Base-by-base conservation (phyloP, 2,888 invertebrate species). In the Temnothorax unifasciatus region DNA sequence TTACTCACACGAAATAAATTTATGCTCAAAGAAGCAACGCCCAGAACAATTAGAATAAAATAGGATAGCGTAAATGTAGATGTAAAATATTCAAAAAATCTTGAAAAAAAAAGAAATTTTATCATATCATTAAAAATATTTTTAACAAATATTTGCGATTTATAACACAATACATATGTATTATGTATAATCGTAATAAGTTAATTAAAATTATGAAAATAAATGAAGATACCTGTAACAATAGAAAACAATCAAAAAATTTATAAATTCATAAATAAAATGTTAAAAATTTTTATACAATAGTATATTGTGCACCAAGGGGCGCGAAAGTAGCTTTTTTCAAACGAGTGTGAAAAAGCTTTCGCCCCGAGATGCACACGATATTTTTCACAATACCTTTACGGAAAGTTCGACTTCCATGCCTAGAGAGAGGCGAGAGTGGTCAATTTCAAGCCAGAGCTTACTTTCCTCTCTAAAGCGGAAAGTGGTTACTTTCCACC, bases 1-100 rank as follows among this genome's bases (percentile, higher is more conserved):
- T 64, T 82, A 86, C 87, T 88, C 52, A 87, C 88, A 25, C 54
- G 54, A 6, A 59, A 52, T 29, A 87, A 57, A 3, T 83, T 77
- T 1, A 82, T 5, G 47, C 64, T 86, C 11, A 82, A 25, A 5
- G n/a, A 59, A 41, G 18, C 18, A 8, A 86, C 64, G 0, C 83
- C 87, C 11, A 87, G 34, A 8, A 11, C 0, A 1, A 69, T 11
- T 54, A 88, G n/a, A 11, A 85, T 0, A 8, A 85, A 61, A 38
- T 88, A 88, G 0, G 87, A 63, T 0, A 44, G 9, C 15, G 18
- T 5, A 18, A 86, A 15, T 25, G 50, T 15, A 0, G 29, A 15
- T 11, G 15, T 34, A 1, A 85, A 11, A 18, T 44, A 57, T 15
- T 83, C n/a, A 29, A 50, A 66, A 41, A 76, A 71, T 44, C 85